These are phyloP conservation scores for Drosophila longiperda DNA, from an alignment of 2,888 invertebrate genomes.

Conservation along the genomic window DNA sequence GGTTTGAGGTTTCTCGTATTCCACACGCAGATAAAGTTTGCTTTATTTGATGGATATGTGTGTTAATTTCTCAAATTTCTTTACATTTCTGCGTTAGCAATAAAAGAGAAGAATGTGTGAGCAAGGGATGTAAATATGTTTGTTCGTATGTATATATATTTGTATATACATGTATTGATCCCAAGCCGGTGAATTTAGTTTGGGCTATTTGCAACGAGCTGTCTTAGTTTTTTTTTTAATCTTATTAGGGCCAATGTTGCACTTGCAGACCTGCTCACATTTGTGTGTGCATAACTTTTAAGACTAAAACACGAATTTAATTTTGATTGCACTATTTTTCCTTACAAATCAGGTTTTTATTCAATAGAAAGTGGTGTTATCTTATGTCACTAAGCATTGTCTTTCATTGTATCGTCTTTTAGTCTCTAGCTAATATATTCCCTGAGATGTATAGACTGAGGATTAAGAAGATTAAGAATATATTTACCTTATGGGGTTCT, in stretches of 20 bases:
- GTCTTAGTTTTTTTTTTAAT: background rate
- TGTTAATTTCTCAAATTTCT: background rate
- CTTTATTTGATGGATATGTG: background rate
- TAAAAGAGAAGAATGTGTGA: no score
- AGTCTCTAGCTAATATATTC: no score
- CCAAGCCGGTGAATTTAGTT: no score
- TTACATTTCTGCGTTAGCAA: background rate
- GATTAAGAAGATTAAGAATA: background rate
- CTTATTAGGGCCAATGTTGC: background rate
- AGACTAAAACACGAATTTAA: background rate
- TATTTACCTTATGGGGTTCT: background rate
- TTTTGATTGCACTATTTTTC: no score
- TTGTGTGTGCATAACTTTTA: no score
- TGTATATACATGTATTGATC: no score
- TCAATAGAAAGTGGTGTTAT: background rate
- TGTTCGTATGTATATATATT: no score
- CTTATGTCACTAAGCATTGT: background rate
- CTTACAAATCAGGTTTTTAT: background rate
- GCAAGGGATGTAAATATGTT: no score
- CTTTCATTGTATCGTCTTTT: no score
- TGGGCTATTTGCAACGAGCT: no score
- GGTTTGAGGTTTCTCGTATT: background rate
- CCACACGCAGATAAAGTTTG: no score
- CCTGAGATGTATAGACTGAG: background rate
- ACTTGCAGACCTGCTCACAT: no score